A percentile compares a stretch with the other conserved stretches of the same genome.
These are phyloP conservation scores for Calephelis nemesis DNA, from an alignment of 1,140 invertebrate species.

Conservation along the genomic window DNA sequence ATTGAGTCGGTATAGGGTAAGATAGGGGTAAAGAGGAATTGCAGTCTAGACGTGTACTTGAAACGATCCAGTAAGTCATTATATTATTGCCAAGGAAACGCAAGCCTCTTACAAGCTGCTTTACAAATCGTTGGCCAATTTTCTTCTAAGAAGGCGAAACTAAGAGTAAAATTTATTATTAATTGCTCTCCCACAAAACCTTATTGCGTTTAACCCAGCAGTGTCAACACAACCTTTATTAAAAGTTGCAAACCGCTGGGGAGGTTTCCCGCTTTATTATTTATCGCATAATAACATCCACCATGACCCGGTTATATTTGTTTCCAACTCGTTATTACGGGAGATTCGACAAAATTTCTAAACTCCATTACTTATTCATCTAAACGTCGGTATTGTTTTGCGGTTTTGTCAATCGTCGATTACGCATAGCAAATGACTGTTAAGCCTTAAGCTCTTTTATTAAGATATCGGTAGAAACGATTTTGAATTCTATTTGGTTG, in stretches of 20 bases:
- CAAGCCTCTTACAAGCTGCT: too few species aligned
- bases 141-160: background rate
- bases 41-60: too few species aligned
- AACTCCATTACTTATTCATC: slow-evolving; percentile 71
- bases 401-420: slow-evolving; percentile 27
- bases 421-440: slow-evolving; percentile 13
- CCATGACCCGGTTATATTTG: slow-evolving; percentile 56
- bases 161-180: background rate
- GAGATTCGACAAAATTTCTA: slow-evolving; percentile 67
- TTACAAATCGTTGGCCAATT: background rate
- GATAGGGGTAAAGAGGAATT: too few species aligned
- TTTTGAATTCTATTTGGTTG: background rate
- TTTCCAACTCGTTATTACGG: slow-evolving; percentile 65
- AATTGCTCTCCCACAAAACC: background rate
- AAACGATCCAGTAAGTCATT: too few species aligned
- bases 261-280: slow-evolving; percentile 64
- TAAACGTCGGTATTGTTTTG: slow-evolving; percentile 34
- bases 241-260: slow-evolving; percentile 51
- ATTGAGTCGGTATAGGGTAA: too few species aligned
- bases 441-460: slow-evolving; percentile 13
- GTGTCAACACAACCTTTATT: slow-evolving; percentile 52
- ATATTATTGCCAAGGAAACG: too few species aligned
- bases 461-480: background rate
- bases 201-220: slow-evolving; percentile 9
- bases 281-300: slow-evolving; percentile 55